Base-by-base conservation (phyloP, 2,888 invertebrate species). In the Nowickia ferox region DNA sequence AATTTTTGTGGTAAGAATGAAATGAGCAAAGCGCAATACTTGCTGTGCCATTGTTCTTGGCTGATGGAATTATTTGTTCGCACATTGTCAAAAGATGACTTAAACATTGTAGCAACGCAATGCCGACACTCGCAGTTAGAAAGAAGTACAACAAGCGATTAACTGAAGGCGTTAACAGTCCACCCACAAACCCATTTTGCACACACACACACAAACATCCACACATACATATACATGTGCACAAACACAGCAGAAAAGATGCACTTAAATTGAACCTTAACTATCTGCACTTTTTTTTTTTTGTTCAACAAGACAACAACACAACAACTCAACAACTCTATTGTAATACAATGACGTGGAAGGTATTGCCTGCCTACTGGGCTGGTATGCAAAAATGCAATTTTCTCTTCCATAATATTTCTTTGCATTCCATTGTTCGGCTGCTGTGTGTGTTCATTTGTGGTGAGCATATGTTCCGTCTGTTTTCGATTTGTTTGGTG, bases 21-120 rank as follows among this genome's bases (percentile, higher is more conserved):
- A 61, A 44, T 17, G 57, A 65, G 46, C 46, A 59, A 77, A 19
- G 42, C 48, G 46, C 44, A 59, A 61, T 46, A 61, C 59, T 79
- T 75, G 80, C 89, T 89, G 89, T 88, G 90, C 90, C 89, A 90
- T 91, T 91, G 91, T 91, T 89, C 88, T 88, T 88, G 30, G 91
- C 88, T 91, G 91, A 91, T 91, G 90, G 91, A 90, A 91, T 91
- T 90, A 91, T 91, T 91, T 91, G 91, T 91, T 91, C 91, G 88
- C 91, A 91, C 91, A 91, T 91, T 87, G 87, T 87, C 87, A 83
- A 83, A 65, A 83, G 79, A 83, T 83, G 86, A 86, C 79, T 80
- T 83, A 72, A 69, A 76, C 83, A 83, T 48, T 74, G 74, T 15
- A 51, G 61, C 53, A 75, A 72, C 76, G 51, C 57, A 84, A 75